Evolutionary conservation across 2,797 vertebrate species (phyloP).

Genomic region (Neomorphus geoffroyi): DNA sequence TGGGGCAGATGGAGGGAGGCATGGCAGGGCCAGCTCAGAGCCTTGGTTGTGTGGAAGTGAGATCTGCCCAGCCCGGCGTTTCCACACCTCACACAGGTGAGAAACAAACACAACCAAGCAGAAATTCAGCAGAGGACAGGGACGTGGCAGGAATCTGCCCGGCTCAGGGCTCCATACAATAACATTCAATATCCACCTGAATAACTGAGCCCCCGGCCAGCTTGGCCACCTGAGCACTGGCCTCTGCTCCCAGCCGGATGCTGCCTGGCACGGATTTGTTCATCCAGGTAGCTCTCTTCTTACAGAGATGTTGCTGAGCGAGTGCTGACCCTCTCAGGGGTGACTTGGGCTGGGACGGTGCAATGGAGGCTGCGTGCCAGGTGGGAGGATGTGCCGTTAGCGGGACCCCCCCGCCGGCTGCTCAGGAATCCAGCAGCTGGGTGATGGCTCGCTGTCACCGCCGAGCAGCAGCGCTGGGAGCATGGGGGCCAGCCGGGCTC

Average conservation of each 20-base stretch:
- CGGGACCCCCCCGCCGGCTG: background rate
- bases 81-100: accelerated
- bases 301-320: accelerated
- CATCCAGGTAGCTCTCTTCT: accelerated
- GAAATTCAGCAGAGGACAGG: background rate
- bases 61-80: background rate
- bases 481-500: background rate
- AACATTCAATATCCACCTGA: background rate
- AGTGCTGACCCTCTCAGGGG: accelerated
- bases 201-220: too few relatives aligned
- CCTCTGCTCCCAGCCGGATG: accelerated
- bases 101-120: accelerated
- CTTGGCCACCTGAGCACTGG: accelerated
- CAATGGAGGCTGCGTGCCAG: accelerated
- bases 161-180: background rate
- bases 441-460: accelerated
- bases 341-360: background rate
- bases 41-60: too few relatives aligned
- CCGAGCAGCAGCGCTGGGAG: background rate
- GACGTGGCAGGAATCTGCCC: too few relatives aligned
- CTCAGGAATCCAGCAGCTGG: conserved; percentile 23
- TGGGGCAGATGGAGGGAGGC: accelerated
- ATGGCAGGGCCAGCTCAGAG: background rate
- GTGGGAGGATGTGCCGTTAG: background rate
- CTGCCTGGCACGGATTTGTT: background rate